A percentile compares a stretch with the other conserved stretches of the same genome.
Evolutionary conservation across 2,888 invertebrate species (phyloP).

Genomic region (Rhimphoctona megacephalus): DNA sequence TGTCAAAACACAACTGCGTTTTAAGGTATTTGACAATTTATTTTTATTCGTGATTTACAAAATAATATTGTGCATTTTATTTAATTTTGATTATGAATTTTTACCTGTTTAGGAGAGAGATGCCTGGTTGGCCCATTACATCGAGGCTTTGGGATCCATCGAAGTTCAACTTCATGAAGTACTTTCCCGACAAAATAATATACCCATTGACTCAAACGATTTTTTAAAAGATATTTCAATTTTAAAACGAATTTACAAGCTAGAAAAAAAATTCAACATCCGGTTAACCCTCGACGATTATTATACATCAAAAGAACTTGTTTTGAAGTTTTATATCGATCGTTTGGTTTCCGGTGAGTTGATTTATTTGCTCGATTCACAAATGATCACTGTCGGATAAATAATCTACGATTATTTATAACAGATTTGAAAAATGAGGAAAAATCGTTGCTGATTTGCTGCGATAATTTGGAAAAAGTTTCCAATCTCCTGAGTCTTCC

Average conservation of each 20-base stretch:
- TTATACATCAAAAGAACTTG: slow-evolving; percentile 67
- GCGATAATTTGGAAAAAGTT: slow-evolving; percentile 71
- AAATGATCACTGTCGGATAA: neutral
- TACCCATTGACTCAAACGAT: slow-evolving; percentile 59
- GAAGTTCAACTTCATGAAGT: slow-evolving; percentile 71
- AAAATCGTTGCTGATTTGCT: slow-evolving; percentile 55
- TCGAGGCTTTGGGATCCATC: slow-evolving; percentile 76
- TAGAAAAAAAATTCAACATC: slow-evolving; percentile 75
- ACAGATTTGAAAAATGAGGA: slow-evolving; percentile 52
- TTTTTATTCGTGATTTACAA: neutral
- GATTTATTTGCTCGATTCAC: slow-evolving; percentile 9
- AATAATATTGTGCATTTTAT: neutral
- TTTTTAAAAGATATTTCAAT: slow-evolving; percentile 67
- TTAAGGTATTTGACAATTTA: slow-evolving; percentile 73
- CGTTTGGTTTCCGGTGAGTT: slow-evolving; percentile 70
- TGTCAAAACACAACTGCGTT: slow-evolving; percentile 67
- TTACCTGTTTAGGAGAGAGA: slow-evolving; percentile 66
- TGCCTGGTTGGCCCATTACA: slow-evolving; percentile 69
- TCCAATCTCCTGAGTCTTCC: slow-evolving; percentile 73
- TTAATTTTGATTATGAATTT: neutral
- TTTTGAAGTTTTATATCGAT: slow-evolving; percentile 72
- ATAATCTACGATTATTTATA: neutral
- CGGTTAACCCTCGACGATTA: slow-evolving; percentile 71
- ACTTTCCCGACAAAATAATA: slow-evolving; percentile 43
- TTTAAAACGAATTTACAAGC: slow-evolving; percentile 72